Evolutionary conservation across 2,113 vertebrate species (phyloP), one percentile per base, ranked within the genome.

Genomic region (Microtus ochrogaster): DNA sequence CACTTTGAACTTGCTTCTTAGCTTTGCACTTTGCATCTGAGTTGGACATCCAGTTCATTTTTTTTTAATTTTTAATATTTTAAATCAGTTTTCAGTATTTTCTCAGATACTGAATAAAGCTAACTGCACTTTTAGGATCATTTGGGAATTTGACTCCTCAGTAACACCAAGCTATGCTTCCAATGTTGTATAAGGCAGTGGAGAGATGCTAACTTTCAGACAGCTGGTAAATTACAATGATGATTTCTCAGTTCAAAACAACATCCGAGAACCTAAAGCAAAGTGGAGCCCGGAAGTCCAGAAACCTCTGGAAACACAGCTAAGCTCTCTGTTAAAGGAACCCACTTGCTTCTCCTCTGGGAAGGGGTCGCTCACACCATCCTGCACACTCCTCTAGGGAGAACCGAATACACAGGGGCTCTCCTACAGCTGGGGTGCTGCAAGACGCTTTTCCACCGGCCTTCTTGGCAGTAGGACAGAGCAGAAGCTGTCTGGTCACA

Each of bases 71-170:
- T 79, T 91, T 44, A 68, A 79, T n/a, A n/a, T 41, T 63, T 83
- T 28, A 28, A 63, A 28, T n/a, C 11, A 61, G 58, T 66, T 97
- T 91, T 95, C 83, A 90, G 70, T 91, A 84, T 66, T 81, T 66
- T 81, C 90, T 76, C 89, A 90, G 44, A 81, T 82, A 77, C 63
- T 22, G 26, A 90, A 26, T 88, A 93, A 96, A 70, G 33, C 49
- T 68, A 97, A 95, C 72, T 66, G 91, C n/a, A 89, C 41, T 92
- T 65, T 74, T 33, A 36, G 65, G 93, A 68, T 90, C 10, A n/a
- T 95, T 97, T 91, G 86, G 49, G 96, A 91, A 58, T 96, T 97
- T 95, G 94, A 95, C 83, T 89, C 90, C 88, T 88, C 88, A 41
- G 58, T 47, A 92, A 94, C 1, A 44, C 36, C 63, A 96, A 96